phyloP scores from a whole-genome alignment of 2,113 vertebrate species.

The Mastomys natalensis region DNA sequence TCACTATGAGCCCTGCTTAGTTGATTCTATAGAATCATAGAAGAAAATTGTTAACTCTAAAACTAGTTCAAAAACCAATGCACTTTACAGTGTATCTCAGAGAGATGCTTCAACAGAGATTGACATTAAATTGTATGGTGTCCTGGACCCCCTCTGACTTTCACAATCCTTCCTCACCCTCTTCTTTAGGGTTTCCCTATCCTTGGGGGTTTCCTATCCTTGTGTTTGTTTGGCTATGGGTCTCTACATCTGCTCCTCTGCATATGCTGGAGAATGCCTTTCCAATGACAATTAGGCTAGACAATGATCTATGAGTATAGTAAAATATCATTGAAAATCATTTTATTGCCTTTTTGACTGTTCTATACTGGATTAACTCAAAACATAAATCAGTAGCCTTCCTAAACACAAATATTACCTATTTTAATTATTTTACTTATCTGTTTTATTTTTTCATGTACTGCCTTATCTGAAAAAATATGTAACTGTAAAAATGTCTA shows the following conservation, averaged over 20 bases:
- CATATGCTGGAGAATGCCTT: not conserved
- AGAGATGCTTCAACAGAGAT: slow-evolving; percentile 3
- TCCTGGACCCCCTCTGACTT: not conserved
- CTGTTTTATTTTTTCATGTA: not conserved
- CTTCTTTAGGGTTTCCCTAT: not conserved
- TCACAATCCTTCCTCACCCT: not conserved
- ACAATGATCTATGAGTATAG: not conserved
- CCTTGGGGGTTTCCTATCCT: not conserved
- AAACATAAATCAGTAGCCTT: not conserved
- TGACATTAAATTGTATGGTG: slow-evolving; percentile 3
- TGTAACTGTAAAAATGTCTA: not conserved
- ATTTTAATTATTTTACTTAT: not conserved
- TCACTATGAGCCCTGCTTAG: not conserved
- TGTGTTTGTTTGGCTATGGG: not conserved
- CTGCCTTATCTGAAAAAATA: not conserved
- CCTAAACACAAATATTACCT: not conserved
- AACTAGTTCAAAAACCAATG: not conserved
- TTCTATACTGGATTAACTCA: not conserved
- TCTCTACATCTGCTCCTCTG: not conserved
- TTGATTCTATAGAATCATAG: not conserved
- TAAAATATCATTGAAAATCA: not conserved
- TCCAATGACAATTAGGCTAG: not conserved
- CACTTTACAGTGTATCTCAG: not conserved
- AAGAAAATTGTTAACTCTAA: not conserved
- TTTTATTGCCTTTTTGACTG: not conserved